Evolutionary conservation across 2,888 invertebrate species (phyloP).

Genomic region (Caenorhabditis virilis): DNA sequence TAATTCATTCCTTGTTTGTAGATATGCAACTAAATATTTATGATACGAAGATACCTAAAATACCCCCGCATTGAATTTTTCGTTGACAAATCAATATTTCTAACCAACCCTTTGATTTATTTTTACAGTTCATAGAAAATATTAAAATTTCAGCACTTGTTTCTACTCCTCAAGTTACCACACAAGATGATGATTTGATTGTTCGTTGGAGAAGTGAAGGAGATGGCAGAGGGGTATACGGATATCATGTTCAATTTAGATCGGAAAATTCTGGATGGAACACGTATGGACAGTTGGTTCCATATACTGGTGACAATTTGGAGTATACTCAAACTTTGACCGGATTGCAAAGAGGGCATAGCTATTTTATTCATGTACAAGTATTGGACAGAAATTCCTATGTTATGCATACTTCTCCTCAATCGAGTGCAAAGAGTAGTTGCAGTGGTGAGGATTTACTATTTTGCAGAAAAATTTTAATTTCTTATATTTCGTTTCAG

Average conservation of each 20-base stretch:
- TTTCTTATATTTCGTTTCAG: too few species aligned
- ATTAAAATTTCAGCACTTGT: conserved; percentile 67
- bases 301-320: conserved; percentile 64
- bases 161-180: conserved; percentile 60
- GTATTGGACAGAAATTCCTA: conserved; percentile 67
- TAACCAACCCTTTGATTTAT: too few species aligned
- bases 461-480: too few species aligned
- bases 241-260: conserved; percentile 65
- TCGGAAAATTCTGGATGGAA: conserved; percentile 52
- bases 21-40: too few species aligned
- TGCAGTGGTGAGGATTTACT: too few species aligned
- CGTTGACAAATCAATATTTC: too few species aligned
- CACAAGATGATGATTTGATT: conserved; percentile 54
- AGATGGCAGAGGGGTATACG: conserved; percentile 66
- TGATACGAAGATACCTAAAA: too few species aligned
- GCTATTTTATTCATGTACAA: conserved; percentile 58
- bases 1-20: too few species aligned
- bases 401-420: conserved; percentile 66
- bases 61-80: too few species aligned
- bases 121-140: too few species aligned
- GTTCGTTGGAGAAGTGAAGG: conserved; percentile 66
- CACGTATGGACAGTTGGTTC: conserved; percentile 63
- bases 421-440: conserved; percentile 55
- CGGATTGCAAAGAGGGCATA: conserved; percentile 58
- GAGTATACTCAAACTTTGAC: conserved; percentile 62